Evolutionary conservation across 2,113 vertebrate species (phyloP).

Genomic region (Trichechus manatus): DNA sequence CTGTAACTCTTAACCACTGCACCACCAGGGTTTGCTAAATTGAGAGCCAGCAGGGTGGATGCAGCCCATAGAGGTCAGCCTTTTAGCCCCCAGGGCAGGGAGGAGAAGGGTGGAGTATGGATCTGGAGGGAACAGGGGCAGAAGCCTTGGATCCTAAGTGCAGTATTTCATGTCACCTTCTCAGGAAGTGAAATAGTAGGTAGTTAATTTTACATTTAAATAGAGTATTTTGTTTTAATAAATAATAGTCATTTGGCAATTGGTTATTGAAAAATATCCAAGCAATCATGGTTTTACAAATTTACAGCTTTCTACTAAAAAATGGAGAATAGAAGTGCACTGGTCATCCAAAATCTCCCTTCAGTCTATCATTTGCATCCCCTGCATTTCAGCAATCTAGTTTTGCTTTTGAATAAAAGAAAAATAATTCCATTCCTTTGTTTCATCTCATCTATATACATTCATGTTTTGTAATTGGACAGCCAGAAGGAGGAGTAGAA

Average conservation of each 20-base stretch:
- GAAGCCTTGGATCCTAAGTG: background rate
- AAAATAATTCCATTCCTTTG: slow-evolving; percentile 19
- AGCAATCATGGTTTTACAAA: background rate
- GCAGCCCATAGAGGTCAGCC: no score
- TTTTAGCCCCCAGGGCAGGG: background rate
- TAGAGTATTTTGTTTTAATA: background rate
- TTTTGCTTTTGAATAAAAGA: slow-evolving; percentile 51
- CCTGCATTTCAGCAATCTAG: background rate
- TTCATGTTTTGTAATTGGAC: background rate
- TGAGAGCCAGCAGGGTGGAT: background rate
- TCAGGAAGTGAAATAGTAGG: background rate
- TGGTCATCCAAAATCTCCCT: background rate
- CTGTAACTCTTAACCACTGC: no score
- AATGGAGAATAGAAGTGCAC: background rate
- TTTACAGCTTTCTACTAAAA: background rate
- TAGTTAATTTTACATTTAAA: background rate
- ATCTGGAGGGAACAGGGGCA: background rate
- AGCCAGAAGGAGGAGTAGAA: background rate
- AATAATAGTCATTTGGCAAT: background rate
- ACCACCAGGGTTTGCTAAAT: background rate
- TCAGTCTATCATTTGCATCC: background rate
- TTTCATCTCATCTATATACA: background rate
- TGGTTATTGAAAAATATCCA: background rate
- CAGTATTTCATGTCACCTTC: background rate
- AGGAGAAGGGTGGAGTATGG: no score